These are phyloP conservation scores for Variabilichromis moorii DNA, from an alignment of 2,113 vertebrate genomes.

Conservation along the genomic window DNA sequence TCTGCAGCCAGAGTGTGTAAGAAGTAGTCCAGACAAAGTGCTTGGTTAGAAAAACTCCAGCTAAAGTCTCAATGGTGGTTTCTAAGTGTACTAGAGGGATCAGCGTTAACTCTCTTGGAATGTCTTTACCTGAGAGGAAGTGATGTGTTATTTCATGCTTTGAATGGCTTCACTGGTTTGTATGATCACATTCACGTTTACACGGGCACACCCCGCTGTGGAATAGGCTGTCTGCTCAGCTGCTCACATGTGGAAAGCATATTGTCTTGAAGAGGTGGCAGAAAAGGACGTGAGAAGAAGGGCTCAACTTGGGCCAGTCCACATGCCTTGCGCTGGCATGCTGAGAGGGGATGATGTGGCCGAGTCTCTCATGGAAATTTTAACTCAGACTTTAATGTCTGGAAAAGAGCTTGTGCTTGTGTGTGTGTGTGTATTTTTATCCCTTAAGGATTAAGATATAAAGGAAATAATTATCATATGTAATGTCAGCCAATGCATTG, in stretches of 20 bases:
- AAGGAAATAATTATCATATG: conserved; percentile 58
- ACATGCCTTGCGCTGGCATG: conserved; percentile 55
- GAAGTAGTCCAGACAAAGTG: not conserved
- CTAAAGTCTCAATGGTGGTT: not conserved
- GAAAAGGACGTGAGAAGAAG: conserved; percentile 57
- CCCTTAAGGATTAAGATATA: conserved; percentile 31
- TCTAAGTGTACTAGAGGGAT: not conserved
- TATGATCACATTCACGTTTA: conserved; percentile 27
- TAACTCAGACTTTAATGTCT: conserved; percentile 63
- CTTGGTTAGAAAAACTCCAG: not conserved
- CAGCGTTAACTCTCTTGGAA: not conserved
- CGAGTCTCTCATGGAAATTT: conserved; percentile 65
- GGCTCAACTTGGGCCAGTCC: conserved; percentile 33
- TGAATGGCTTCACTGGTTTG: conserved; percentile 13
- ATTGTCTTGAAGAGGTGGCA: conserved; percentile 63
- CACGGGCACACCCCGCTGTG: not conserved
- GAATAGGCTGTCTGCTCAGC: conserved; percentile 3
- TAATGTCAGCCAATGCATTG: conserved; percentile 44
- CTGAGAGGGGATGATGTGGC: conserved; percentile 62
- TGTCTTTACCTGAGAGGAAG: not conserved
- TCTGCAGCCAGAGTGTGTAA: not conserved
- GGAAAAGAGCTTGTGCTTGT: conserved; percentile 59
- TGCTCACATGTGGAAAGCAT: conserved; percentile 53
- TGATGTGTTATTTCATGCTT: not conserved
- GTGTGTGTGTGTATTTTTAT: not conserved